A percentile compares a stretch with the other conserved stretches of the same genome.
phyloP scores from a whole-genome alignment of 1,140 invertebrate species.

The Drosophila orosa region DNA sequence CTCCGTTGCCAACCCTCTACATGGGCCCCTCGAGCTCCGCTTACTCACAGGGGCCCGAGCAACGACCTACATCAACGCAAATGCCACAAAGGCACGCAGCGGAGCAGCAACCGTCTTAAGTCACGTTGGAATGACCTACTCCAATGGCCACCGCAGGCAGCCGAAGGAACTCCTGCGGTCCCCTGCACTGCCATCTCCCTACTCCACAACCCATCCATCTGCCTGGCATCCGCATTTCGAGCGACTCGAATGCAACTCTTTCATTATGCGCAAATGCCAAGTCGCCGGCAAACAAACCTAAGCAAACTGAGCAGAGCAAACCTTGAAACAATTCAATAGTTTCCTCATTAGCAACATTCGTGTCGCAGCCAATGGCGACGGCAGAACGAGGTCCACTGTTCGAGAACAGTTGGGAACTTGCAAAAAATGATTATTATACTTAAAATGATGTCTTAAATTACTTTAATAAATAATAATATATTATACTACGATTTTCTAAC shows the following conservation, averaged over 20 bases:
- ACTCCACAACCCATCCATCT: constrained; percentile 24
- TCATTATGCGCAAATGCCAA: constrained; percentile 75
- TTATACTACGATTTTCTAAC: neutral
- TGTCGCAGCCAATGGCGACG: constrained; percentile 18
- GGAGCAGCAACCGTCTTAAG: constrained; percentile 50
- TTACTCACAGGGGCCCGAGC: constrained; percentile 35
- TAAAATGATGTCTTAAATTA: neutral
- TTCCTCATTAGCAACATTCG: constrained; percentile 72
- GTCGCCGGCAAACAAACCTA: constrained; percentile 67
- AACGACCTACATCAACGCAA: constrained; percentile 76
- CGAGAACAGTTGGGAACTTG: neutral
- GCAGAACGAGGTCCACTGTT: constrained; percentile 18
- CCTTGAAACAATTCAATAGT: constrained; percentile 80
- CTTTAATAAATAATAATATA: neutral
- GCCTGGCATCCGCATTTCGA: constrained; percentile 33
- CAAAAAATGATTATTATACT: neutral
- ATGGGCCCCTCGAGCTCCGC: constrained; percentile 15
- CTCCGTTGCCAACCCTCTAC: constrained; percentile 43
- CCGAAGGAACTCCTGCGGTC: constrained; percentile 4
- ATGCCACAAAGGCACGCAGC: constrained; percentile 65
- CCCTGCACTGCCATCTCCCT: constrained; percentile 23
- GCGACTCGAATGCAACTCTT: constrained; percentile 72
- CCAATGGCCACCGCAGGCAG: constrained; percentile 39
- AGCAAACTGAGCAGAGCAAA: constrained; percentile 74
- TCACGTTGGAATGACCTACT: constrained; percentile 72